These are phyloP conservation scores for Nephrocerus scutellatus DNA, from an alignment of 2,888 invertebrate genomes.

Conservation along the genomic window DNA sequence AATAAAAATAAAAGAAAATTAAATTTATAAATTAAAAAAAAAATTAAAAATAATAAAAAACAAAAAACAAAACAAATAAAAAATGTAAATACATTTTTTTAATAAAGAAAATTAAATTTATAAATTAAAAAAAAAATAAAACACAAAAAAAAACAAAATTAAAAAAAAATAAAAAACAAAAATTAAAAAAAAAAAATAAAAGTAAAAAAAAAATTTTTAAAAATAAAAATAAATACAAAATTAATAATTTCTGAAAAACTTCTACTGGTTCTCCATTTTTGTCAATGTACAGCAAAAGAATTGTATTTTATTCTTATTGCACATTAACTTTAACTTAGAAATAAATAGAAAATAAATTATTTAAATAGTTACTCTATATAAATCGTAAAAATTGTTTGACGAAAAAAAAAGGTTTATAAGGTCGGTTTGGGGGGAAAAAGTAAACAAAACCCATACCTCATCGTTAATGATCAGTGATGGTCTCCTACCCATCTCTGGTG, in stretches of 20 bases:
- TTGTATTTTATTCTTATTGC: too few relatives aligned
- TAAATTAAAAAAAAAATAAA: too few relatives aligned
- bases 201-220: too few relatives aligned
- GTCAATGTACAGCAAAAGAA: too few relatives aligned
- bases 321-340: too few relatives aligned
- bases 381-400: constrained; percentile 5
- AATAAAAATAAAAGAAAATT: too few relatives aligned
- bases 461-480: constrained; percentile 89
- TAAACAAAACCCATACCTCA: constrained; percentile 67
- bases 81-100: constrained; percentile 6
- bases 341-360: constrained; percentile 4
- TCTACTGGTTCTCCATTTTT: too few relatives aligned
- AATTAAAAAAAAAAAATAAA: constrained; percentile 6
- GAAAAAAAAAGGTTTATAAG: constrained; percentile 3
- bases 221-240: too few relatives aligned
- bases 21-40: neutral
- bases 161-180: neutral
- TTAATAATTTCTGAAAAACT: too few relatives aligned
- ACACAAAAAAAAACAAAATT: too few relatives aligned
- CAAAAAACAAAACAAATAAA: too few relatives aligned
- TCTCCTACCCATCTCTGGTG: constrained; percentile 79
- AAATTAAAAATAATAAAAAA: constrained; percentile 4
- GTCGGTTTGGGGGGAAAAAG: neutral
- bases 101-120: constrained; percentile 5
- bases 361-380: neutral